phyloP scores from a whole-genome alignment of 2,113 vertebrate species.

The Vireo altiloquus region DNA sequence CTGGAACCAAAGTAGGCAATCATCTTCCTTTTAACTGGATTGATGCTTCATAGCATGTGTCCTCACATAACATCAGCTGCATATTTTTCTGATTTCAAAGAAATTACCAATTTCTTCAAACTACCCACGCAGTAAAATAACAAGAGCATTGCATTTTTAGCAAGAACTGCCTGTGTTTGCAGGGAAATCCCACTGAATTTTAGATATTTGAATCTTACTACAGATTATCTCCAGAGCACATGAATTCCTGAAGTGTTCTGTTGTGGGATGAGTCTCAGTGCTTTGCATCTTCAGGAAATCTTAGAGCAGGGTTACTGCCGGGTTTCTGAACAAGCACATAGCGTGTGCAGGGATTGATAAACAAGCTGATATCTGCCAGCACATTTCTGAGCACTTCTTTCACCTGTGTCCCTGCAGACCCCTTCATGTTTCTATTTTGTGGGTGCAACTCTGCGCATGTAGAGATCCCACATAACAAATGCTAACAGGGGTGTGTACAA shows the following conservation, averaged over 20 bases:
- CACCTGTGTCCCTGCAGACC: neutral
- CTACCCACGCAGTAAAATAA: neutral
- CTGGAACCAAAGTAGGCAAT: neutral
- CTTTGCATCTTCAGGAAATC: conserved; percentile 15
- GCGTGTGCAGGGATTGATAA: neutral
- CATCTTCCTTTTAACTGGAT: neutral
- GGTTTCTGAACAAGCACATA: neutral
- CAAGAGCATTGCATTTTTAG: neutral
- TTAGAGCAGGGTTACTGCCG: neutral
- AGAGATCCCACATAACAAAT: neutral
- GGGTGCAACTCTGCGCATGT: rapidly evolving
- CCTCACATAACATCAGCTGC: neutral
- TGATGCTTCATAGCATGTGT: neutral
- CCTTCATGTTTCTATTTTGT: neutral
- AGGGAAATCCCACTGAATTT: neutral
- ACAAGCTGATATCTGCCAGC: neutral
- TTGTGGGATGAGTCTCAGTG: neutral
- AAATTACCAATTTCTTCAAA: neutral
- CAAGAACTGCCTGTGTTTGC: neutral
- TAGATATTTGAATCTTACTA: neutral
- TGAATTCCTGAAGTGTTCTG: neutral
- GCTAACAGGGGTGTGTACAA: neutral
- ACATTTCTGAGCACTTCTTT: neutral
- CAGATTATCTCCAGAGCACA: neutral
- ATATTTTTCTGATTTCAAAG: neutral